A percentile compares a stretch with the other conserved stretches of the same genome.
Conservation (phyloP, 2,888 invertebrate species). For the Argynnis bischoffii region DNA sequence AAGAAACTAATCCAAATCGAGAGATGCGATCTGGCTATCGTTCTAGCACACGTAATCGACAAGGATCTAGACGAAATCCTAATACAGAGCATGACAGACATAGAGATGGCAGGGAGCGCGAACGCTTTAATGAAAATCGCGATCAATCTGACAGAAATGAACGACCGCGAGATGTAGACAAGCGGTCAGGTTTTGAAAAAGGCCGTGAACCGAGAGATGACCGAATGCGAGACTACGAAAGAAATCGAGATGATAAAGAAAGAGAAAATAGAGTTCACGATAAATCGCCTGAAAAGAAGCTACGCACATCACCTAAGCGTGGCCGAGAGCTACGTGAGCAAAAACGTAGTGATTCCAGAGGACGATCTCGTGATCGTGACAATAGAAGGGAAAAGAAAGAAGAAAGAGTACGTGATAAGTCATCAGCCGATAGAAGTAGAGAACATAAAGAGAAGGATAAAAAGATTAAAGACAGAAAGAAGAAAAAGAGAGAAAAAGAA, state of each 20-base stretch:
- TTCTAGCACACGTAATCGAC: constrained; percentile 58
- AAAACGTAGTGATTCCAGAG: constrained; percentile 73
- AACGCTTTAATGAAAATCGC: constrained; percentile 68
- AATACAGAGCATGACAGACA: constrained; percentile 67
- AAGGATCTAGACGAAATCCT: constrained; percentile 63
- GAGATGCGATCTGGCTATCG: constrained; percentile 64
- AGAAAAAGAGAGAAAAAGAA: constrained; percentile 78
- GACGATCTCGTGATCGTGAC: constrained; percentile 77
- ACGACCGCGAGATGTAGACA: constrained; percentile 68
- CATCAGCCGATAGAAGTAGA: constrained; percentile 72
- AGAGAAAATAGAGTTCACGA: constrained; percentile 67
- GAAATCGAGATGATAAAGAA: constrained; percentile 68
- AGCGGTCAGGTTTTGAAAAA: constrained; percentile 61
- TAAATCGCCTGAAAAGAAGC: constrained; percentile 68
- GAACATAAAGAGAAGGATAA: constrained; percentile 83
- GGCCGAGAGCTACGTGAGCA: constrained; percentile 66
- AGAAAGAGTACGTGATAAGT: constrained; percentile 68
- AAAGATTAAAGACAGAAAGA: constrained; percentile 68
- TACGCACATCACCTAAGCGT: constrained; percentile 66
- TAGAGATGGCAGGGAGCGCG: constrained; percentile 66
- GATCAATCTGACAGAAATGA: constrained; percentile 66
- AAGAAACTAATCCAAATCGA: constrained; percentile 59
- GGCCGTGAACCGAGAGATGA: constrained; percentile 61
- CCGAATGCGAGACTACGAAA: constrained; percentile 52
- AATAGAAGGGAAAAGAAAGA: constrained; percentile 80